Conservation (phyloP, 2,888 invertebrate genomes). For the Pachydiplax longipennis region DNA sequence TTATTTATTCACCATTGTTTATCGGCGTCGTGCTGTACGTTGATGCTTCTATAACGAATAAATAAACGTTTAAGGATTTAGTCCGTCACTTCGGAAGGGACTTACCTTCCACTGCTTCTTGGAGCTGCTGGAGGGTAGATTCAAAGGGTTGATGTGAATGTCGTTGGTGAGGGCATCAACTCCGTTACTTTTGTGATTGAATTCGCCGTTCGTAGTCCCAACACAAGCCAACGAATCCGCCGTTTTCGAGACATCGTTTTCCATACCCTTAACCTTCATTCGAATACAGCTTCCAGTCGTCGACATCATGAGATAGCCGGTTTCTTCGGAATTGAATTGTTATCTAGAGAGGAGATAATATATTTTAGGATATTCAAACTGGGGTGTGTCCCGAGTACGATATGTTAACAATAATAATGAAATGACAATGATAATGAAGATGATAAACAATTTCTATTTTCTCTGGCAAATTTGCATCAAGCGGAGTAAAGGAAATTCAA, state of each 20-base stretch:
- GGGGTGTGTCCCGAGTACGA: background rate
- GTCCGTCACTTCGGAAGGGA: too few species aligned
- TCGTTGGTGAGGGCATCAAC: background rate
- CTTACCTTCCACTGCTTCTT: background rate
- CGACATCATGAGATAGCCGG: background rate
- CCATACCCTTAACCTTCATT: background rate
- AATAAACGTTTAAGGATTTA: too few species aligned
- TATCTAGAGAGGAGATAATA: background rate
- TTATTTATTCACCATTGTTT: too few species aligned
- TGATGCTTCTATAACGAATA: too few species aligned
- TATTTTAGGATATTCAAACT: background rate
- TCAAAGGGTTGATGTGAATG: background rate
- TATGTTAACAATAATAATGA: too few species aligned
- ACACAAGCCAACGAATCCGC: background rate
- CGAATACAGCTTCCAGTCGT: background rate
- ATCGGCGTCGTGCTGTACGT: too few species aligned
- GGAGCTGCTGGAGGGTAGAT: background rate
- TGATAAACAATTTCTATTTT: too few species aligned
- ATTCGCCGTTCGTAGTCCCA: background rate
- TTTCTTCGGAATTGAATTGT: background rate
- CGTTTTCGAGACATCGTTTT: background rate
- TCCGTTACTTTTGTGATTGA: background rate
- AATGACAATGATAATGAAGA: too few species aligned
- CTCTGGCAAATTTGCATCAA: too few species aligned
- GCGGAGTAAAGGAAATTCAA: too few species aligned